Conservation (phyloP, 2,888 invertebrate genomes). For the Drosophila eohydei region DNA sequence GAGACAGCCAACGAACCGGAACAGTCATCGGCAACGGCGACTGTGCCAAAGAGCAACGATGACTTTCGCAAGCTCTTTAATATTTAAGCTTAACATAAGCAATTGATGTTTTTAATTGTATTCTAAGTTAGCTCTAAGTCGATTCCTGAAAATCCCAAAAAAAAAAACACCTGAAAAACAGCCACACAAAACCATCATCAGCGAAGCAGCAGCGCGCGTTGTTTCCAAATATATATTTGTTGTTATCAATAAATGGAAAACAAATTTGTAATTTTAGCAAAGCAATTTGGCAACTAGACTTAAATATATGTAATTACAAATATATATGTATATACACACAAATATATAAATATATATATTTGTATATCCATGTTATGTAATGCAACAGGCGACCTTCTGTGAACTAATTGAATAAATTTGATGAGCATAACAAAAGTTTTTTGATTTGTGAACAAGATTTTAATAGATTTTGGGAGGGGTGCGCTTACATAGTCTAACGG, state of each 20-base stretch:
- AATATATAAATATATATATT: constrained; percentile 9
- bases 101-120: constrained; percentile 7
- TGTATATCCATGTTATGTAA: constrained; percentile 18
- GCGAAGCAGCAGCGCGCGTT: not conserved
- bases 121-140: constrained; percentile 23
- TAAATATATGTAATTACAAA: constrained; percentile 1
- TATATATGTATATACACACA: not conserved
- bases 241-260: not conserved
- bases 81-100: constrained; percentile 19
- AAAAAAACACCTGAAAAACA: not conserved
- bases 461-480: not conserved
- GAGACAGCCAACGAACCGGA: not conserved
- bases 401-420: constrained; percentile 40
- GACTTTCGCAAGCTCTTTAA: constrained; percentile 83
- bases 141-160: not conserved
- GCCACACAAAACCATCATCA: not conserved
- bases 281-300: constrained; percentile 6
- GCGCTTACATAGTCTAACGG: constrained; percentile 12
- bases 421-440: not conserved
- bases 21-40: constrained; percentile 9
- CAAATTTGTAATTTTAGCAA: not conserved
- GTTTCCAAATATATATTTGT: not conserved
- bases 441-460: not conserved
- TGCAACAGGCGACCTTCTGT: constrained; percentile 22
- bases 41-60: constrained; percentile 76